Percentiles rank a stretch among this genome's conserved stretches.
Evolutionary conservation across 2,888 invertebrate species (phyloP).

Genomic region (Ophonus ardosiacus): DNA sequence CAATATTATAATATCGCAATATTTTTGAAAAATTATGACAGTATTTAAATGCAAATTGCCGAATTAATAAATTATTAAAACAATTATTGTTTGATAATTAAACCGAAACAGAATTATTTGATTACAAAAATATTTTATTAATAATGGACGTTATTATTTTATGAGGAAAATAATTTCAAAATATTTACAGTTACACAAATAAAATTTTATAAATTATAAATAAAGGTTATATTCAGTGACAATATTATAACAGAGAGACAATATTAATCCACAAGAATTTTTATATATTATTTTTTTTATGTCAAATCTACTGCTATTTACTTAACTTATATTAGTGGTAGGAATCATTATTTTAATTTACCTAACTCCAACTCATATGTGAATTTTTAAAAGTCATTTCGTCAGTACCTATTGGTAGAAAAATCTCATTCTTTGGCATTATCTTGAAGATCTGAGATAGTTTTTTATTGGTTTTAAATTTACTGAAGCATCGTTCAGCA

Average conservation of each 20-base stretch:
- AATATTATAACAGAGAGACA: neutral
- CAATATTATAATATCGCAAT: slow-evolving; percentile 38
- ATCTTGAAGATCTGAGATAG: too few species aligned
- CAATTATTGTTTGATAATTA: slow-evolving; percentile 41
- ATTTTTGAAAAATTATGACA: slow-evolving; percentile 30
- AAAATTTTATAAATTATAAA: neutral
- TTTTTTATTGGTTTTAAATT: too few species aligned
- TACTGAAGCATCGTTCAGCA: too few species aligned
- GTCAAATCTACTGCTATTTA: too few species aligned
- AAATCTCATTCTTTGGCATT: too few species aligned
- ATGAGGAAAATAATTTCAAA: neutral
- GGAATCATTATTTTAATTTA: too few species aligned
- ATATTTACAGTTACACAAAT: neutral
- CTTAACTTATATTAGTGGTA: too few species aligned
- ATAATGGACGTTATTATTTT: slow-evolving; percentile 14
- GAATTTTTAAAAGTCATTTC: too few species aligned
- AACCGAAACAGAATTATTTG: slow-evolving; percentile 25
- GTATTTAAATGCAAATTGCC: slow-evolving; percentile 20
- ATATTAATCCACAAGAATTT: too few species aligned
- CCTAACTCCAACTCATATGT: too few species aligned
- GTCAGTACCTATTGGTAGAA: too few species aligned
- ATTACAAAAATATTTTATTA: slow-evolving; percentile 20
- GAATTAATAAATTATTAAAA: slow-evolving; percentile 34
- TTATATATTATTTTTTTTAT: too few species aligned
- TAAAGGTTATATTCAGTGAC: neutral